A percentile compares a stretch with the other conserved stretches of the same genome.
Conservation (phyloP, 1,140 invertebrate genomes). For the Samia ricini region DNA sequence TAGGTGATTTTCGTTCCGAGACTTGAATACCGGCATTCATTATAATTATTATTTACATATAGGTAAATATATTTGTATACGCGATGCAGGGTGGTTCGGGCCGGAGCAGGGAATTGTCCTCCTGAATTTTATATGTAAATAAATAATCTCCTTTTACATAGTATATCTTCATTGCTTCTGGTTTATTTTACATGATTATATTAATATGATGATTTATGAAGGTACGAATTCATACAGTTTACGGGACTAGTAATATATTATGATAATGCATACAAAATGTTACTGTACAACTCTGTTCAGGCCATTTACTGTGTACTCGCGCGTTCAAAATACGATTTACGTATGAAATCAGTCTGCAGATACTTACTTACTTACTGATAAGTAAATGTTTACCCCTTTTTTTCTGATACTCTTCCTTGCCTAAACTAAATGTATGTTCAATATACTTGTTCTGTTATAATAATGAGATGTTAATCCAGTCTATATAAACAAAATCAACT, state of each 20-base stretch:
- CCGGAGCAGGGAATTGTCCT: no score
- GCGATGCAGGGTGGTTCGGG: no score
- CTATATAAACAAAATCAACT: no score
- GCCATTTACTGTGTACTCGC: no score
- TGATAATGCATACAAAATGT: no score
- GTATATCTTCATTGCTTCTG: not conserved
- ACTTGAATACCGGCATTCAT: not conserved
- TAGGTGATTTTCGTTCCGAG: not conserved
- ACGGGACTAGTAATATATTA: not conserved
- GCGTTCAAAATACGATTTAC: not conserved
- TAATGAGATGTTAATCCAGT: no score
- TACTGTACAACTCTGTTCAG: no score
- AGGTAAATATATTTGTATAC: not conserved
- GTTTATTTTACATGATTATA: not conserved
- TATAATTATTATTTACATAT: slow-evolving; percentile 1
- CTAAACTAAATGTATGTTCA: no score
- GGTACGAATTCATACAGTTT: not conserved
- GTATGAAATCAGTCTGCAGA: no score
- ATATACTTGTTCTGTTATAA: no score
- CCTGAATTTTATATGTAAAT: not conserved
- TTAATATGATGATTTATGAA: slow-evolving; percentile 1
- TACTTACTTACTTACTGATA: not conserved
- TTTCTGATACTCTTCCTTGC: no score
- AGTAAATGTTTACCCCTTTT: no score
- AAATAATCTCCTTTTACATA: not conserved